Evolutionary conservation across 2,888 invertebrate genomes (phyloP).

Genomic region (Ptychoptera albimana): DNA sequence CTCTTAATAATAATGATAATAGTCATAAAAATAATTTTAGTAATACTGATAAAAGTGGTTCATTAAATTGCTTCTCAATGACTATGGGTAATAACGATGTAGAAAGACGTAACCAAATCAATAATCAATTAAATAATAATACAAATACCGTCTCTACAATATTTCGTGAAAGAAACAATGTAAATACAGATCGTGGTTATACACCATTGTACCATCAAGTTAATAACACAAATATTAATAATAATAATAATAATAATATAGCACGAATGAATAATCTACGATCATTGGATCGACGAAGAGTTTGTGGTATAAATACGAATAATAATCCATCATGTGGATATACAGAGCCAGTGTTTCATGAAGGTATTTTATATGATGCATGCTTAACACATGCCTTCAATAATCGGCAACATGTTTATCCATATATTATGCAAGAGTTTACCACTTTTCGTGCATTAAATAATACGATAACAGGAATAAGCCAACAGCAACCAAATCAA

Average conservation of each 20-base stretch:
- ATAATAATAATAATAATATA: conserved; percentile 7
- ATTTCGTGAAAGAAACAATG: conserved; percentile 21
- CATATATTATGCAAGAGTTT: conserved; percentile 22
- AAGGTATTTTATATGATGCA: conserved; percentile 61
- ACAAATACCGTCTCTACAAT: conserved; percentile 22
- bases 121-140: conserved; percentile 19
- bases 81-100: conserved; percentile 18
- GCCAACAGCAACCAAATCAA: conserved; percentile 4
- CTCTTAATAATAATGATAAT: not conserved
- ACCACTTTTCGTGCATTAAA: conserved; percentile 10
- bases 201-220: conserved; percentile 17
- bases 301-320: not conserved
- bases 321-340: conserved; percentile 31
- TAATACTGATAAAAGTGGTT: conserved; percentile 13
- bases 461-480: conserved; percentile 4
- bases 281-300: conserved; percentile 20
- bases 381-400: conserved; percentile 12
- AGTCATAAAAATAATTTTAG: conserved; percentile 11
- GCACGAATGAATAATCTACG: conserved; percentile 23
- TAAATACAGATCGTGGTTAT: conserved; percentile 12
- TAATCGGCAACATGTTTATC: conserved; percentile 24
- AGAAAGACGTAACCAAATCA: conserved; percentile 27
- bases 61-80: conserved; percentile 3
- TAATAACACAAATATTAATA: conserved; percentile 21
- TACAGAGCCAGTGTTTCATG: conserved; percentile 57